phyloP scores from a whole-genome alignment of 2,888 invertebrate genomes.

The Dryomyza anilis region DNA sequence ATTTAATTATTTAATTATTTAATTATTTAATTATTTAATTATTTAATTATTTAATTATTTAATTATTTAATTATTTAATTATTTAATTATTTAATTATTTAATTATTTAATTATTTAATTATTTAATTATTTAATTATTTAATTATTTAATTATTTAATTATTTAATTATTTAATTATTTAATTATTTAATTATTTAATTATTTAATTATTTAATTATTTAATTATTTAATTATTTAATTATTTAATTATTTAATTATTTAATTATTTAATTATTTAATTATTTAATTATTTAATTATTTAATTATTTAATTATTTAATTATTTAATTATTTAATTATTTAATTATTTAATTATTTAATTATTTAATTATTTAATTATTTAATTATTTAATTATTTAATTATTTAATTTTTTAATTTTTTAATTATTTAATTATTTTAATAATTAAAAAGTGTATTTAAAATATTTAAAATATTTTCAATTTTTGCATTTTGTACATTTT shows the following conservation, averaged over 20 bases:
- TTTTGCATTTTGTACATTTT: not conserved
- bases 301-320: no score
- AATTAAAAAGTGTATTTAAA: not conserved
- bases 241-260: not conserved
- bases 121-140: not conserved
- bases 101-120: not conserved
- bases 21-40: constrained; percentile 5
- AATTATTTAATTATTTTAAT: not conserved
- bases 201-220: not conserved
- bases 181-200: not conserved
- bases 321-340: not conserved
- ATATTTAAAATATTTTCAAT: no score
- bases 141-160: not conserved
- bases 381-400: not conserved
- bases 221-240: no score
- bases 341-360: not conserved
- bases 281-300: no score
- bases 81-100: not conserved
- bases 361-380: no score
- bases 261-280: not conserved
- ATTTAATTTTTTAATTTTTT: not conserved
- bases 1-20: not conserved
- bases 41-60: not conserved
- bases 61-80: not conserved
- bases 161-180: not conserved